phyloP scores from a whole-genome alignment of 1,140 invertebrate genomes.

The Leptinotarsa lineolata region DNA sequence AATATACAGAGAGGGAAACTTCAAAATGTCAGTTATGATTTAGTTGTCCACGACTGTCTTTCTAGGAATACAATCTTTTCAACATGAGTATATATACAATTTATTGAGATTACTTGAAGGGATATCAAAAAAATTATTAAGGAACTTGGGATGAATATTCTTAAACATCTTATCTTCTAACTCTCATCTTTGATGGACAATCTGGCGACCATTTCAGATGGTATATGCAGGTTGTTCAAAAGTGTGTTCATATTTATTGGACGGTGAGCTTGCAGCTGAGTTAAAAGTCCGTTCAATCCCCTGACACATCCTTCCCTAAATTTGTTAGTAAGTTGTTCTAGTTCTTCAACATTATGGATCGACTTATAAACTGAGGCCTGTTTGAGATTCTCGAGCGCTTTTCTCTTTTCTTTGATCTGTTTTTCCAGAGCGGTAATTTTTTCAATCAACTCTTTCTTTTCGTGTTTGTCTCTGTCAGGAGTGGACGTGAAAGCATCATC shows the following conservation, averaged over 20 bases:
- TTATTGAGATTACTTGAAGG: too few species aligned
- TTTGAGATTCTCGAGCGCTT: conserved; percentile 38
- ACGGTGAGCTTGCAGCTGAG: conserved; percentile 36
- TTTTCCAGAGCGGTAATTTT: conserved; percentile 28
- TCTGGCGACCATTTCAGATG: conserved; percentile 29
- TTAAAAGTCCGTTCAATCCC: conserved; percentile 36
- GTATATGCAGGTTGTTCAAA: conserved; percentile 39
- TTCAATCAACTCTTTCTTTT: conserved; percentile 30
- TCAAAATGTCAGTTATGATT: too few species aligned
- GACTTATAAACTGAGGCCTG: conserved; percentile 39
- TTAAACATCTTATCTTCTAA: neutral
- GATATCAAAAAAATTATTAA: too few species aligned
- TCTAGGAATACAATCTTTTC: too few species aligned
- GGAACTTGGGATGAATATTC: too few species aligned
- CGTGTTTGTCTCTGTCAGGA: conserved; percentile 27
- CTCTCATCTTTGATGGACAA: neutral
- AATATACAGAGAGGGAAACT: too few species aligned
- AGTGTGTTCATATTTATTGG: conserved; percentile 40
- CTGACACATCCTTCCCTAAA: conserved; percentile 37
- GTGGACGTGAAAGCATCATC: conserved; percentile 35
- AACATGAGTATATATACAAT: too few species aligned
- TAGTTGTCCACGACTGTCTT: too few species aligned
- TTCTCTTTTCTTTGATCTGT: conserved; percentile 36
- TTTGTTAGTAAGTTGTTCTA: conserved; percentile 29
- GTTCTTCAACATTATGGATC: conserved; percentile 36